These are phyloP conservation scores for Papilio xuthus DNA, from an alignment of 1,140 invertebrate species.

Conservation along the genomic window DNA sequence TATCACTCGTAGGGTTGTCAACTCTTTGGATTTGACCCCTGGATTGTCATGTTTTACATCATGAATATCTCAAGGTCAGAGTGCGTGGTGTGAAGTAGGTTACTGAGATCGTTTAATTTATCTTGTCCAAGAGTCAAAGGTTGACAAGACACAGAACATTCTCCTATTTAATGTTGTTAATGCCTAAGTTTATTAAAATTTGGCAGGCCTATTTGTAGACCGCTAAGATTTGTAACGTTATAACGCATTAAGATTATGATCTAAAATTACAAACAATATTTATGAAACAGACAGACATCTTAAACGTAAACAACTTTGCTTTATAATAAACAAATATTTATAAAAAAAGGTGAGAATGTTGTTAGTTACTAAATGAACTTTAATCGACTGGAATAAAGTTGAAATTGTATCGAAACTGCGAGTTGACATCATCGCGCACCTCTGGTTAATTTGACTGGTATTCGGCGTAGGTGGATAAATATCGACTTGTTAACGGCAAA, in stretches of 20 bases:
- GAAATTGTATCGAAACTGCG: background rate
- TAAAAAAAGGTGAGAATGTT: background rate
- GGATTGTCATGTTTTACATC: too few relatives aligned
- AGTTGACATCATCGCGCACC: slow-evolving; percentile 14
- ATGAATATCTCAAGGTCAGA: too few relatives aligned
- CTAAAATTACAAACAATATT: background rate
- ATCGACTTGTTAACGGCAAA: slow-evolving; percentile 1
- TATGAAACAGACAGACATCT: background rate
- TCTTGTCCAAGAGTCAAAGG: too few relatives aligned
- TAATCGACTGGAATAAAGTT: background rate
- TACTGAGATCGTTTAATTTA: too few relatives aligned
- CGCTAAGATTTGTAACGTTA: background rate
- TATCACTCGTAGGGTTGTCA: too few relatives aligned
- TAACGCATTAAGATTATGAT: background rate
- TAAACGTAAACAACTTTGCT: background rate
- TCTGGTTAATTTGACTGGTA: slow-evolving; percentile 26
- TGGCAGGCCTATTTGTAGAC: background rate
- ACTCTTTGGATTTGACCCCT: too few relatives aligned
- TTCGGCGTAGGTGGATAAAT: slow-evolving; percentile 2
- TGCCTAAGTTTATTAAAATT: too few relatives aligned
- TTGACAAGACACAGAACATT: too few relatives aligned
- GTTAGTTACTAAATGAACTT: background rate
- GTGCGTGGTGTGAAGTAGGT: too few relatives aligned
- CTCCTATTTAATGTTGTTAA: too few relatives aligned
- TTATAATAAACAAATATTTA: background rate